Percentiles rank a stretch among this genome's conserved stretches.
Evolutionary conservation across 2,888 invertebrate species (phyloP).

Genomic region (Molorchus minor): DNA sequence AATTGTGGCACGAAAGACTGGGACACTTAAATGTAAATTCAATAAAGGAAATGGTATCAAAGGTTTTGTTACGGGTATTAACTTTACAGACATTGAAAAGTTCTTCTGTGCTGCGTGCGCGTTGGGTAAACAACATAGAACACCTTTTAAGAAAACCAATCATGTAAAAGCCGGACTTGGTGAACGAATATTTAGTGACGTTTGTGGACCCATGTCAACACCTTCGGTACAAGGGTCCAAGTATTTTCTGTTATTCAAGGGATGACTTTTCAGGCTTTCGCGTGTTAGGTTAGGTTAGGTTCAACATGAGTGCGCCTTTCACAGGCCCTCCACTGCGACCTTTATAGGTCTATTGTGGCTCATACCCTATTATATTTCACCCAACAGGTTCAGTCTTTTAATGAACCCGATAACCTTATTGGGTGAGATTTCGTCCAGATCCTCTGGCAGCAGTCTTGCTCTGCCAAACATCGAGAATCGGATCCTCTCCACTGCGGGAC

Average conservation of each 20-base stretch:
- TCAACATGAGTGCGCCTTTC: slow-evolving; percentile 30
- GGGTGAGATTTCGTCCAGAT: no score
- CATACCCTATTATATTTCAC: slow-evolving; percentile 24
- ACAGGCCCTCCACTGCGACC: slow-evolving; percentile 18
- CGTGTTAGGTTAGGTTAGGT: slow-evolving; percentile 24
- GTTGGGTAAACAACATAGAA: background rate
- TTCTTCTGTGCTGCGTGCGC: background rate
- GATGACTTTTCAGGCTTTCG: background rate
- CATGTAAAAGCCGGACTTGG: background rate
- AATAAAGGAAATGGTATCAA: background rate
- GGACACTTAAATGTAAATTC: background rate
- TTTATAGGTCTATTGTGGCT: slow-evolving; percentile 30
- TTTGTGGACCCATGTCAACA: background rate
- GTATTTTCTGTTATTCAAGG: background rate
- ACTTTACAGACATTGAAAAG: background rate
- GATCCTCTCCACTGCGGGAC: no score
- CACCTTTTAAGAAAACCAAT: no score
- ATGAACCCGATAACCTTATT: no score
- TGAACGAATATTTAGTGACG: background rate
- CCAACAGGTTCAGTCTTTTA: slow-evolving; percentile 17
- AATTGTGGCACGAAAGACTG: background rate
- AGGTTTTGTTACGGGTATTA: background rate
- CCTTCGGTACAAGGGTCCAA: background rate
- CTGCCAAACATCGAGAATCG: no score
- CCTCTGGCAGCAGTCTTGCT: no score